Conservation (phyloP, 2,888 invertebrate genomes). For the Orthonevra nobilis region DNA sequence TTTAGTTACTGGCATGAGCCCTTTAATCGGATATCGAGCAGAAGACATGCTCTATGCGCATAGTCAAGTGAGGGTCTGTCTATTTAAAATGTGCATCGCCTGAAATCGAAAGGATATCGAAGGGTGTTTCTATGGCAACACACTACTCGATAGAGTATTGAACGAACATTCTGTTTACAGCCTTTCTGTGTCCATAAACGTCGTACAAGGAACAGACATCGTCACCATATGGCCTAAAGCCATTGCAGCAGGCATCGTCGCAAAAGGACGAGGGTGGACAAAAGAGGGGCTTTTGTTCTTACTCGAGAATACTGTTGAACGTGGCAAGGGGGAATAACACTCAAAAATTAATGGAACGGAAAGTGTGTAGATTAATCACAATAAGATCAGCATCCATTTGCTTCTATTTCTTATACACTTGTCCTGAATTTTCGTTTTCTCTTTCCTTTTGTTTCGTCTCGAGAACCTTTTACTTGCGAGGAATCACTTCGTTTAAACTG, state of each 20-base stretch:
- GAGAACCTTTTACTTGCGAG: constrained; percentile 35
- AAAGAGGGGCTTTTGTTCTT: constrained; percentile 26
- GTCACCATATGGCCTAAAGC: neutral
- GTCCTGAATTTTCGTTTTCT: constrained; percentile 31
- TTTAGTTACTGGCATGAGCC: constrained; percentile 26
- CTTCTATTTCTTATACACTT: constrained; percentile 24
- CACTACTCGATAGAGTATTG: constrained; percentile 41
- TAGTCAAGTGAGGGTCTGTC: constrained; percentile 53
- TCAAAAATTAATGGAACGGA: constrained; percentile 70
- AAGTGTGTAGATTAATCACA: constrained; percentile 69
- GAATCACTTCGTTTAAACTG: constrained; percentile 30
- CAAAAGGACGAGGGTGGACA: neutral
- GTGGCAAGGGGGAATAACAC: constrained; percentile 39
- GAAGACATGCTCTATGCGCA: constrained; percentile 41
- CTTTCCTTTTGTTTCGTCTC: constrained; percentile 15
- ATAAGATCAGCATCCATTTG: constrained; percentile 57
- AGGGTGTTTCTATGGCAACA: constrained; percentile 61
- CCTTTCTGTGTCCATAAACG: no score
- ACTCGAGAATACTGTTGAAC: constrained; percentile 24
- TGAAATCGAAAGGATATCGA: constrained; percentile 34
- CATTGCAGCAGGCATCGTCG: neutral
- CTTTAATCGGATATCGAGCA: constrained; percentile 30
- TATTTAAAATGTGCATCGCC: constrained; percentile 57
- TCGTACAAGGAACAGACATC: neutral
- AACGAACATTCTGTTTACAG: constrained; percentile 29